Conservation (phyloP, 2,113 vertebrate species). For the Gallinago undulata region DNA sequence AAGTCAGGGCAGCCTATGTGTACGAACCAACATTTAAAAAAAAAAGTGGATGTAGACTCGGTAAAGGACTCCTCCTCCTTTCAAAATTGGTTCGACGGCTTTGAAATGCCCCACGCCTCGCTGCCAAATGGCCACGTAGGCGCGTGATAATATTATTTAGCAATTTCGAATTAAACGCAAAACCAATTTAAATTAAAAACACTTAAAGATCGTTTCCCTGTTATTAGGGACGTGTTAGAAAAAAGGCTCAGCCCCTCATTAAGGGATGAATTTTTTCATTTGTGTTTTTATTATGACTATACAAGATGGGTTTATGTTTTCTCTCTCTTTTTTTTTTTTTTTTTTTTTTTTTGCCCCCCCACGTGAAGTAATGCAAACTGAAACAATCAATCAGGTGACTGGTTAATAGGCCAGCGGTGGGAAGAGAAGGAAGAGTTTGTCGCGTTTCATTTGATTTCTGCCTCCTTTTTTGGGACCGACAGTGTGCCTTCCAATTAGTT, state of each 20-base stretch:
- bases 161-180: slow-evolving; percentile 21
- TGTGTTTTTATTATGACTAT: slow-evolving; percentile 9
- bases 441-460: background rate
- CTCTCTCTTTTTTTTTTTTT: no score
- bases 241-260: slow-evolving; percentile 32
- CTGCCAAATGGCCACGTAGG: background rate
- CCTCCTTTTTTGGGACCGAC: background rate
- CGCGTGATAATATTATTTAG: background rate
- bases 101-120: background rate
- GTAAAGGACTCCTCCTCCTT: background rate
- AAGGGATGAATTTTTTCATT: slow-evolving; percentile 28
- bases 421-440: background rate
- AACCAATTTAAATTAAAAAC: slow-evolving; percentile 46
- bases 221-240: slow-evolving; percentile 1
- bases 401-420: background rate
- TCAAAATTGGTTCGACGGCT: slow-evolving; percentile 25
- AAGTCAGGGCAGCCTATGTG: background rate
- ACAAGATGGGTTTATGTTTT: background rate
- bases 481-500: slow-evolving; percentile 31
- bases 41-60: background rate
- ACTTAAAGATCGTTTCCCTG: slow-evolving; percentile 21
- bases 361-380: background rate
- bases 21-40: background rate
- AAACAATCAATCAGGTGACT: slow-evolving; percentile 36
- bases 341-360: background rate